Evolutionary conservation across 2,888 invertebrate genomes (phyloP), one percentile per base, ranked within the genome.

Genomic region (Deilephila elpenor): DNA sequence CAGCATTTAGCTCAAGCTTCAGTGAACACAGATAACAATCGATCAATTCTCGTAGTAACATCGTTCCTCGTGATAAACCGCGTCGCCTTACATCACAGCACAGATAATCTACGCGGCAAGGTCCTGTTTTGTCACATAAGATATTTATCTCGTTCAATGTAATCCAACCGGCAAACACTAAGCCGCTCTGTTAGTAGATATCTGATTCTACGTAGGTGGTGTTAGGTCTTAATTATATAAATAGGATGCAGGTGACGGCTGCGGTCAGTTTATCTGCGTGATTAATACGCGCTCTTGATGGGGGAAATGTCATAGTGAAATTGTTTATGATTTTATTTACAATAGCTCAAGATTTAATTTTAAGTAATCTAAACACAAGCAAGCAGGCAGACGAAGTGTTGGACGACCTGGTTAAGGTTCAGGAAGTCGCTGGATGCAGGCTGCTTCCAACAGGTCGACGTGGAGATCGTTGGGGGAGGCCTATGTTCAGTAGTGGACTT

Each of bases 181-280:
- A 82, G 78, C 82, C 75, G 79, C 80, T 82, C 80, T 80, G 75
- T 81, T 77, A 78, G 76, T 71, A 51, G 77, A 76, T 85, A 85
- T 85, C 85, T 81, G 85, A 86, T 85, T 82, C 85, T 78, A 80
- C 76, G 84, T 85, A 83, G 85, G 85, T 85, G 85, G 85, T 73
- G 60, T 73, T 64, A 67, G 59, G 14, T 34, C 72, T 73, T 73
- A 73, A 73, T 73, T 67, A 37, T 67, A 67, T 67, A 67, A 67
- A 67, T 56, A 67, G 37, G 72, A 62, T 37, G 61, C 51, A 56
- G 56, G 56, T 56, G 64, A 73, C 72, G 37, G 37, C 6, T 73
- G 59, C 34, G 51, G 62, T 32, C 72, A 11, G 44, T 60, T 51
- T 59, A 73, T 73, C 56, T 67, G 59, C 19, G 67, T 73, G 59